Evolutionary conservation across 2,113 vertebrate species (phyloP).

Genomic region (Varanus salvator): DNA sequence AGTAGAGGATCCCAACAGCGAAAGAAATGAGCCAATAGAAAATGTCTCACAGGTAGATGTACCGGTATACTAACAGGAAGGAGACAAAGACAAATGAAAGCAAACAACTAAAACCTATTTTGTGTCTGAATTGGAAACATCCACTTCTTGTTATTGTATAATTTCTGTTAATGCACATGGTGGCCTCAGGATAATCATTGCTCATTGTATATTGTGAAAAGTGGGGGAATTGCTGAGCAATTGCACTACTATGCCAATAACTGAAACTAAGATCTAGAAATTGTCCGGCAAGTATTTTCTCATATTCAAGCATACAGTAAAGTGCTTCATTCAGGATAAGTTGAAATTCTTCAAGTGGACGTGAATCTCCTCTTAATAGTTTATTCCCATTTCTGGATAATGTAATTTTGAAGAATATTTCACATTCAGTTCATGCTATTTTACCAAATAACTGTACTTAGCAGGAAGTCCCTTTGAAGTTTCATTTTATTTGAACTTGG

Average conservation of each 20-base stretch:
- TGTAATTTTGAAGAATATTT: conserved; percentile 4
- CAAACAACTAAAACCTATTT: background rate
- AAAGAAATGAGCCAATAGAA: background rate
- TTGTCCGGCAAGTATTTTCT: conserved; percentile 18
- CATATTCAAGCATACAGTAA: background rate
- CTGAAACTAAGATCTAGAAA: conserved; percentile 4
- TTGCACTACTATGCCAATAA: conserved; percentile 48
- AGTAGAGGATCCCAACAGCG: background rate
- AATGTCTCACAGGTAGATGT: background rate
- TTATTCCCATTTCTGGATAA: conserved; percentile 5
- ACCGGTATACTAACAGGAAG: background rate
- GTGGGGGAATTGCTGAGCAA: conserved; percentile 21
- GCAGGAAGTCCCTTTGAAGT: background rate
- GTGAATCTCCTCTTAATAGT: conserved; percentile 7
- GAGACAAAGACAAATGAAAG: background rate
- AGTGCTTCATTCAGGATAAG: background rate
- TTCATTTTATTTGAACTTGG: background rate
- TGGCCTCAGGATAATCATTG: conserved; percentile 58
- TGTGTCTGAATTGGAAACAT: background rate
- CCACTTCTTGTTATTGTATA: background rate
- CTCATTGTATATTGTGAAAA: conserved; percentile 53
- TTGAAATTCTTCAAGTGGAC: conserved; percentile 14
- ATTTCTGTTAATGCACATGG: background rate
- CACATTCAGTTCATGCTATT: background rate
- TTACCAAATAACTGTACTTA: conserved; percentile 20